phyloP scores from a whole-genome alignment of 1,140 invertebrate species.

The Pseudomyrmex gracilis region DNA sequence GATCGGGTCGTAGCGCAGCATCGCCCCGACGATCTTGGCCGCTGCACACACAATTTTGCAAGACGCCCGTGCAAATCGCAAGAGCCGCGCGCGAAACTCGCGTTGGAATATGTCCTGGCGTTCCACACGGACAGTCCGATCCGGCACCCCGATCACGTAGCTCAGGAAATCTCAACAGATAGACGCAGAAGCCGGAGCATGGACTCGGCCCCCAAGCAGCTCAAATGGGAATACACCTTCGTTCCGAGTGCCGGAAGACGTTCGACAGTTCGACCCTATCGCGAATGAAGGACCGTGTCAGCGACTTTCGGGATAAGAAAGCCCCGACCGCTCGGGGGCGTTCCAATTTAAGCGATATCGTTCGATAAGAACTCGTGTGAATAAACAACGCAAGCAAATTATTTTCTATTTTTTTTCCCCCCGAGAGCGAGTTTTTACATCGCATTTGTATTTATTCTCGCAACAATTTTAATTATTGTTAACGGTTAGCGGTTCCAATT shows the following conservation, averaged over 20 bases:
- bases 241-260: constrained; percentile 39
- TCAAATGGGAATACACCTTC: constrained; percentile 67
- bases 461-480: neutral
- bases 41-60: constrained; percentile 23
- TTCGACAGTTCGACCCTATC: constrained; percentile 64
- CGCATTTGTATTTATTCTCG: neutral
- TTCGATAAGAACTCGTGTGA: neutral
- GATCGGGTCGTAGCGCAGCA: constrained; percentile 20
- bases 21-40: constrained; percentile 11
- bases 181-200: constrained; percentile 52
- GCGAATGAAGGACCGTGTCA: constrained; percentile 54
- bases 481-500: neutral
- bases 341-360: constrained; percentile 29
- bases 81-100: constrained; percentile 1
- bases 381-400: neutral
- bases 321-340: neutral
- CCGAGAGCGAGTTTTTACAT: neutral
- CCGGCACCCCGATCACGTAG: constrained; percentile 63
- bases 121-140: constrained; percentile 26
- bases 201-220: constrained; percentile 44
- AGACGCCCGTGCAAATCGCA: constrained; percentile 26
- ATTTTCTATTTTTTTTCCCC: neutral
- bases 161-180: constrained; percentile 71
- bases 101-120: constrained; percentile 54
- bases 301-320: constrained; percentile 53